Evolutionary conservation across 2,113 vertebrate genomes (phyloP).

Genomic region (Pimephales promelas): DNA sequence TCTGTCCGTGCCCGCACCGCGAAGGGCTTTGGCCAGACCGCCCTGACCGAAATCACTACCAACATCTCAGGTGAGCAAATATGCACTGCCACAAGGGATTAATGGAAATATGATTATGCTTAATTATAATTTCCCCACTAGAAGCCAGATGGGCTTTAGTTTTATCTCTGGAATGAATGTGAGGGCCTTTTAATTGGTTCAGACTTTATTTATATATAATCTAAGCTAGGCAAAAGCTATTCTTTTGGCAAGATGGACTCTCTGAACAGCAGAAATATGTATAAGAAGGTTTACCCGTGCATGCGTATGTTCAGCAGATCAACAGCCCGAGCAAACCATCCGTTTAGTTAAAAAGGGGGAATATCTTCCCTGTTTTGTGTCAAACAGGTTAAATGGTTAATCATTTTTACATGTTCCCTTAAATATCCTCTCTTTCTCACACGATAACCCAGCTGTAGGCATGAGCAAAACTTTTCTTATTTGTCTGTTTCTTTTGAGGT

Average conservation of each 20-base stretch:
- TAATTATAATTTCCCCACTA: not conserved
- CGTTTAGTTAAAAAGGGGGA: no score
- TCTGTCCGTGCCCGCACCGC: constrained; percentile 88
- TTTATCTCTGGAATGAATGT: constrained; percentile 28
- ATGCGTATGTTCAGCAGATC: no score
- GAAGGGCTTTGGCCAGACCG: constrained; percentile 93
- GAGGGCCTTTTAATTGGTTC: constrained; percentile 27
- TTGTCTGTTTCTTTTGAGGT: not conserved
- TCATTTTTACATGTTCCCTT: not conserved
- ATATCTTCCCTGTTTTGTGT: not conserved
- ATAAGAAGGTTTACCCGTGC: not conserved
- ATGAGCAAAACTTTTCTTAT: not conserved
- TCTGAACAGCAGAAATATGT: not conserved
- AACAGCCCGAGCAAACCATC: no score
- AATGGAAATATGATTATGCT: not conserved
- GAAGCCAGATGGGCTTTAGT: not conserved
- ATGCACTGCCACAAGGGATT: not conserved
- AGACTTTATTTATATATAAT: constrained; percentile 13
- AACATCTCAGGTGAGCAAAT: constrained; percentile 88
- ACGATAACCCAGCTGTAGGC: not conserved
- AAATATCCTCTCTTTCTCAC: no score
- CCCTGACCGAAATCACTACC: constrained; percentile 94
- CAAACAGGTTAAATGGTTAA: not conserved
- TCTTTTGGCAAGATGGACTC: not conserved
- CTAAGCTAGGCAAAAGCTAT: not conserved